phyloP scores from a whole-genome alignment of 30 jellyfish, hydroid and myxozoan species.

The Turritopsis rubra region DNA sequence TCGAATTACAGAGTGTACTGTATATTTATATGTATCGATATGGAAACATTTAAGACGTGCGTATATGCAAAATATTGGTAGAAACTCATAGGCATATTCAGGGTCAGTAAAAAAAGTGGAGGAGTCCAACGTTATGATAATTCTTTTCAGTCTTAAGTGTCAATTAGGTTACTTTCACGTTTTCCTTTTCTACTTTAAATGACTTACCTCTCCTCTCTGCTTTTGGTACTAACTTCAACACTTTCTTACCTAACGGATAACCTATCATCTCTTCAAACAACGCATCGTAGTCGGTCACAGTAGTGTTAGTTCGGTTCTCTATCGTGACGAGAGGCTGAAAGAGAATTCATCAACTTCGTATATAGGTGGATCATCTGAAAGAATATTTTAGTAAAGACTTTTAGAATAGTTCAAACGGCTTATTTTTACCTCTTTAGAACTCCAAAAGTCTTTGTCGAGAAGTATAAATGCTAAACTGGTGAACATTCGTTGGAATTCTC shows the following conservation, averaged over 20 bases:
- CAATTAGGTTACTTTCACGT: too few species aligned
- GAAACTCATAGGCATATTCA: not conserved
- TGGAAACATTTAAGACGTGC: not conserved
- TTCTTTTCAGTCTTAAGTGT: too few species aligned
- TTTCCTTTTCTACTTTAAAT: too few species aligned
- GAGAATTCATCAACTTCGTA: not conserved
- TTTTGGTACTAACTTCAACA: slow-evolving; percentile 28
- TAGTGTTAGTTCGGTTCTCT: slow-evolving; percentile 53
- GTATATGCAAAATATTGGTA: not conserved
- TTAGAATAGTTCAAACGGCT: too few species aligned
- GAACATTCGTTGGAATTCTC: slow-evolving; percentile 88
- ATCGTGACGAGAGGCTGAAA: slow-evolving; percentile 64
- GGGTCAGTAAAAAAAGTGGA: too few species aligned
- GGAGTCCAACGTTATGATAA: too few species aligned
- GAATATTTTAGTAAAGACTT: too few species aligned
- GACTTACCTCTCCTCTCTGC: too few species aligned
- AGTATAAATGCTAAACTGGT: slow-evolving; percentile 66
- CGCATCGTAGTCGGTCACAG: slow-evolving; percentile 72
- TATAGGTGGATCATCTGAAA: not conserved
- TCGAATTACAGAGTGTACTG: too few species aligned
- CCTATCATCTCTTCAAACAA: slow-evolving; percentile 76
- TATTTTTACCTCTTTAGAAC: slow-evolving; percentile 63
- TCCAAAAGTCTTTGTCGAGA: slow-evolving; percentile 77
- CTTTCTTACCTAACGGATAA: slow-evolving; percentile 51
- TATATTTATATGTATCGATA: not conserved